Conservation (phyloP, 2,113 vertebrate species). For the Muntiacus reevesi region DNA sequence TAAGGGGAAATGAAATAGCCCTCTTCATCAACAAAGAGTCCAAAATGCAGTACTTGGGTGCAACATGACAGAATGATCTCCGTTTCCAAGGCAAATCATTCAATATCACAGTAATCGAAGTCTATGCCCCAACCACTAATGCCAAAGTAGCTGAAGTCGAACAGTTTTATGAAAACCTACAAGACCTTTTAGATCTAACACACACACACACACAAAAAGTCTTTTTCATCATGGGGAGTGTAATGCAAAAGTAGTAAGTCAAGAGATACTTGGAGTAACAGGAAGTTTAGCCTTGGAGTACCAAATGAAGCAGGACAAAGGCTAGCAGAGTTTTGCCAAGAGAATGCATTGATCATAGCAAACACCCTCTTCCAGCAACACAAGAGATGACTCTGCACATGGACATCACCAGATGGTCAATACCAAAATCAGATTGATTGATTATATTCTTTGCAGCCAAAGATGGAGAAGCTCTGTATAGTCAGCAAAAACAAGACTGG, state of each 20-base stretch:
- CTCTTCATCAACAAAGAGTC: background rate
- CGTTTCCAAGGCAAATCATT: background rate
- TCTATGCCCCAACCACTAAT: background rate
- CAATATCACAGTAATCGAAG: background rate
- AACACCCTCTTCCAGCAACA: background rate
- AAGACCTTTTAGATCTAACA: background rate
- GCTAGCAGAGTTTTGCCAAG: background rate
- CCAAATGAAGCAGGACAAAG: background rate
- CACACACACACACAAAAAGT: background rate
- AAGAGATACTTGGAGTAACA: background rate
- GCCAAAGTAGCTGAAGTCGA: background rate
- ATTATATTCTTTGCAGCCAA: background rate
- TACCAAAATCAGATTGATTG: background rate
- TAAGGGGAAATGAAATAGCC: background rate
- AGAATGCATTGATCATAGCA: background rate
- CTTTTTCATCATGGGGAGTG: background rate
- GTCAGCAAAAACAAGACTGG: background rate
- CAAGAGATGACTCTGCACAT: background rate
- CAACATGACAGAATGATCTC: background rate
- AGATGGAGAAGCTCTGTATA: background rate
- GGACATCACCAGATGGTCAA: background rate
- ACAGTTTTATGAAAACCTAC: background rate
- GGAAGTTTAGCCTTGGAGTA: background rate
- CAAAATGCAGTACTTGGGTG: background rate
- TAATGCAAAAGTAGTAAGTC: background rate